Percentiles rank a stretch among this genome's conserved stretches.
These are phyloP conservation scores for Meriones psammophilus DNA, from an alignment of 2,797 vertebrate genomes.

Conservation along the genomic window DNA sequence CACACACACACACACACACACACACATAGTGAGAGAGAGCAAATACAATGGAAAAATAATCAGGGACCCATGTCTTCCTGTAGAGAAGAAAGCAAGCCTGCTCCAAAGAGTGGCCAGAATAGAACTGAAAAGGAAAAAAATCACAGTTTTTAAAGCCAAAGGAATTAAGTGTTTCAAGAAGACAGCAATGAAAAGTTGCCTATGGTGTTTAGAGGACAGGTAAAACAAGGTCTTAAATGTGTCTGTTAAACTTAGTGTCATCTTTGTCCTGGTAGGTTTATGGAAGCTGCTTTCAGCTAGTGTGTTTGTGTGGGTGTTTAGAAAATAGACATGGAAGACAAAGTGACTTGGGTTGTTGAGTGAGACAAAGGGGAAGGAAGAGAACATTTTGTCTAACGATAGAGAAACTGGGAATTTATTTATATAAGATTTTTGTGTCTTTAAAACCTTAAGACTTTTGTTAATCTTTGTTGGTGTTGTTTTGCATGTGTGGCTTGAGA, in stretches of 20 bases:
- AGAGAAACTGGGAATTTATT: not conserved
- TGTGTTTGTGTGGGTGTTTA: not conserved
- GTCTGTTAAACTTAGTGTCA: not conserved
- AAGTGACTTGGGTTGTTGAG: not conserved
- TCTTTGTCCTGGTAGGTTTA: not conserved
- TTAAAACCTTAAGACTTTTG: not conserved
- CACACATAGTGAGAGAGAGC: not conserved
- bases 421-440: not conserved
- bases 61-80: not conserved
- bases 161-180: not conserved
- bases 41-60: not conserved
- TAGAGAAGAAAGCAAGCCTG: not conserved
- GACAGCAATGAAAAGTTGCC: not conserved
- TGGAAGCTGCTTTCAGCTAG: not conserved
- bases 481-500: not conserved
- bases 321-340: not conserved
- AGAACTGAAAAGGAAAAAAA: not conserved
- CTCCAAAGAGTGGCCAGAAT: not conserved
- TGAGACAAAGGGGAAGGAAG: not conserved
- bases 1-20: not conserved
- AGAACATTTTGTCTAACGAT: not conserved
- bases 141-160: not conserved
- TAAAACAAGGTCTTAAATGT: not conserved
- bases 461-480: not conserved
- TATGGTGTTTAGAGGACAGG: not conserved